phyloP scores from a whole-genome alignment of 2,113 vertebrate species.

The Channa maculata region DNA sequence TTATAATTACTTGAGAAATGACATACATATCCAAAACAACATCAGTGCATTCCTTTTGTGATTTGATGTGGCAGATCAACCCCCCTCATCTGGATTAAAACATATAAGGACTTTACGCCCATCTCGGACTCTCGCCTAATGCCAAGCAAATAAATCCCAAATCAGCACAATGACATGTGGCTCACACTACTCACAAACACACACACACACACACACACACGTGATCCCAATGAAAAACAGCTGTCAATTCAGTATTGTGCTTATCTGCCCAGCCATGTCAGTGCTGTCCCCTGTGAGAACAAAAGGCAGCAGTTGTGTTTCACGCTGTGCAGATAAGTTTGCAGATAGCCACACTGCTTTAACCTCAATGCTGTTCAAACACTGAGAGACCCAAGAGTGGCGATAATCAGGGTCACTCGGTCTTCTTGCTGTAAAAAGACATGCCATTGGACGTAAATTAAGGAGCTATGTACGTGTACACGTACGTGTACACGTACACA shows the following conservation, averaged over 20 bases:
- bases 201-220: constrained; percentile 12
- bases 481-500: constrained; percentile 11
- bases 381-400: constrained; percentile 70
- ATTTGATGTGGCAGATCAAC: not conserved
- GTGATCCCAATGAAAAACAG: constrained; percentile 54
- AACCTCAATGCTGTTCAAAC: constrained; percentile 77
- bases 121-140: constrained; percentile 33
- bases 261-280: constrained; percentile 78
- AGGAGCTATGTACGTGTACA: constrained; percentile 24
- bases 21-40: no score
- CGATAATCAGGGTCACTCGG: constrained; percentile 70
- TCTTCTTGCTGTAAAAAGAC: constrained; percentile 58
- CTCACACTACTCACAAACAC: not conserved
- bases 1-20: no score
- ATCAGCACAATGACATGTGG: constrained; percentile 32
- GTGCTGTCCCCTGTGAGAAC: constrained; percentile 48
- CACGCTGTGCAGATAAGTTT: constrained; percentile 55
- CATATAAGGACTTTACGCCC: constrained; percentile 51
- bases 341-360: constrained; percentile 47
- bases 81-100: constrained; percentile 70
- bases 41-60: no score
- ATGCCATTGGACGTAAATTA: constrained; percentile 39
- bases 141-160: constrained; percentile 48
- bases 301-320: constrained; percentile 57
- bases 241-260: constrained; percentile 63